Conservation (phyloP, 2,797 vertebrate genomes). For the Pteropus rufus region DNA sequence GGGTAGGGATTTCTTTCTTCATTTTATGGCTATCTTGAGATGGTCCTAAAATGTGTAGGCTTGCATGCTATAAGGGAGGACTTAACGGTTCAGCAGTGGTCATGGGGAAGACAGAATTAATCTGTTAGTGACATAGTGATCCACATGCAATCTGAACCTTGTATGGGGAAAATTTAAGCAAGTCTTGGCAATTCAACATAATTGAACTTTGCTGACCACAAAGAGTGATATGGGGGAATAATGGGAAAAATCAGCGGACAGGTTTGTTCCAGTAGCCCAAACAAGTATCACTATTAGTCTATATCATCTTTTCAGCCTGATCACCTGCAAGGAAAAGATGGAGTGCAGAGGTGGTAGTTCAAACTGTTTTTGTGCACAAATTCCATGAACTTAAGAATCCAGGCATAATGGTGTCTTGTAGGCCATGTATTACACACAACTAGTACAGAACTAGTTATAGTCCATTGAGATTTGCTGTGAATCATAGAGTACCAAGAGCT, state of each 20-base stretch:
- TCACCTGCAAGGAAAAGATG: neutral
- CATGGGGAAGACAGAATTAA: neutral
- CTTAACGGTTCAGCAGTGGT: neutral
- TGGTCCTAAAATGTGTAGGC: neutral
- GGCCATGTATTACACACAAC: neutral
- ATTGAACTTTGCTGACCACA: neutral
- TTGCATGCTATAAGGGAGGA: neutral
- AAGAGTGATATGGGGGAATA: neutral
- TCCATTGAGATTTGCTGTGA: neutral
- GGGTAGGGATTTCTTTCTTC: neutral
- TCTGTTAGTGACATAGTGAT: neutral
- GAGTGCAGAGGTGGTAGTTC: neutral
- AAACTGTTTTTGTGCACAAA: neutral
- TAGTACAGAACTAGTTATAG: neutral
- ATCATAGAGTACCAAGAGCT: neutral
- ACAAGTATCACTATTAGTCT: neutral
- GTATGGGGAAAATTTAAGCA: neutral
- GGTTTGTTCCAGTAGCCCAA: neutral
- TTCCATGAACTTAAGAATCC: neutral
- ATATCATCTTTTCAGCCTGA: neutral
- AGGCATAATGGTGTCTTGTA: neutral
- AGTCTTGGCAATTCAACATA: neutral
- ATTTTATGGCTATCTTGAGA: neutral
- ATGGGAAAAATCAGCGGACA: neutral
- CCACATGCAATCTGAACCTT: neutral